These are phyloP conservation scores for Hoplostethus atlanticus DNA, from an alignment of 2,797 vertebrate genomes.

Conservation along the genomic window DNA sequence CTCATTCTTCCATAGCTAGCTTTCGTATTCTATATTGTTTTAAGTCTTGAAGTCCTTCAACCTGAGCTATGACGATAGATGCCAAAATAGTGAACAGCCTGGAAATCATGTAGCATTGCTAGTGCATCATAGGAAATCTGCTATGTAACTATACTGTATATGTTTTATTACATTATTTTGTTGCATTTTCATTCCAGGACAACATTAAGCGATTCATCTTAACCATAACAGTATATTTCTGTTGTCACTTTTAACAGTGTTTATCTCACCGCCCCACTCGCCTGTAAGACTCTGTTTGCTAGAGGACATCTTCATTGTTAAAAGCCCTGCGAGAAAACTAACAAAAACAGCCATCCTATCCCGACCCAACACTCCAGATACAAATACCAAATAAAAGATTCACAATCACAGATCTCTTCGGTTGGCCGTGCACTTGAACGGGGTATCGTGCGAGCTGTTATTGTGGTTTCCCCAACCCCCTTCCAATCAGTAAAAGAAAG, in stretches of 20 bases:
- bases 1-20: too few species aligned
- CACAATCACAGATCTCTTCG: constrained; percentile 31
- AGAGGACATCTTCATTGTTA: constrained; percentile 68
- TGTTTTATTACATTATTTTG: constrained; percentile 1
- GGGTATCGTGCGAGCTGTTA: constrained; percentile 45
- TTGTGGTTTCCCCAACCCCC: constrained; percentile 63
- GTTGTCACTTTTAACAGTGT: constrained; percentile 73
- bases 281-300: constrained; percentile 75
- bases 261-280: constrained; percentile 75
- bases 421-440: constrained; percentile 72
- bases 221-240: constrained; percentile 50
- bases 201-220: constrained; percentile 50
- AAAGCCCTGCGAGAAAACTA: constrained; percentile 61
- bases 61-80: background rate
- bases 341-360: constrained; percentile 67
- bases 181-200: constrained; percentile 33
- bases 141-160: background rate
- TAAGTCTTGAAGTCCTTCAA: background rate
- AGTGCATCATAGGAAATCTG: constrained; percentile 7
- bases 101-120: background rate
- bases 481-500: constrained; percentile 34
- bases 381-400: constrained; percentile 63
- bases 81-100: background rate
- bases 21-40: too few species aligned
- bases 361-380: constrained; percentile 61